Conservation (phyloP, 1,140 invertebrate genomes). For the Hypothenemus hampei region DNA sequence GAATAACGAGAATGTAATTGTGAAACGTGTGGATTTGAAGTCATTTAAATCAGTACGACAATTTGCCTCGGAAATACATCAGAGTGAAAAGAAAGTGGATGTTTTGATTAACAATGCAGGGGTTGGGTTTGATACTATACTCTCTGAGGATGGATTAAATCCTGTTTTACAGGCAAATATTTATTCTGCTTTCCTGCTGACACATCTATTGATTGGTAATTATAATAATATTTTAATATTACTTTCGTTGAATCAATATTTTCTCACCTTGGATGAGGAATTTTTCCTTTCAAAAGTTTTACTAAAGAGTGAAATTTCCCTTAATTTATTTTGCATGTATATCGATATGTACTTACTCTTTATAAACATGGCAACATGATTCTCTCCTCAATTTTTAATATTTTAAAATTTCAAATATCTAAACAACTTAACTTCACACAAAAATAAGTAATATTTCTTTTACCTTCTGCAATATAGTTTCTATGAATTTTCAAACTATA, state of each 20-base stretch:
- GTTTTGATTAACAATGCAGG: conserved; percentile 55
- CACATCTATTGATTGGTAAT: conserved; percentile 56
- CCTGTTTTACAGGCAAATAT: conserved; percentile 58
- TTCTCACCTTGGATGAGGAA: no score
- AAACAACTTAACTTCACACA: no score
- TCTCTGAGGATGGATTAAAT: conserved; percentile 57
- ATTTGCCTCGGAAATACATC: conserved; percentile 35
- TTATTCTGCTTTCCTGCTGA: conserved; percentile 61
- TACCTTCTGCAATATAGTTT: no score
- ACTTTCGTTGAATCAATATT: background rate
- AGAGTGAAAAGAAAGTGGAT: conserved; percentile 45
- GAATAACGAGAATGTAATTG: conserved; percentile 10
- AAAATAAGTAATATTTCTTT: no score
- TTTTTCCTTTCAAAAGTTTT: background rate
- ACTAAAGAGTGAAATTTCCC: background rate
- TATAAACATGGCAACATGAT: no score
- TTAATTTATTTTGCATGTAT: background rate
- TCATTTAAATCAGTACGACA: conserved; percentile 37
- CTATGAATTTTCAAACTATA: no score
- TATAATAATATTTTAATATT: background rate
- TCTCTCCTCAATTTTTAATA: no score
- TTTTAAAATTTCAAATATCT: no score
- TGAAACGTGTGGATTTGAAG: conserved; percentile 37
- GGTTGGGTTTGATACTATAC: conserved; percentile 39
- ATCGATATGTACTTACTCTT: background rate